phyloP scores from a whole-genome alignment of 1,140 invertebrate species.

The Lepidurus packardi region DNA sequence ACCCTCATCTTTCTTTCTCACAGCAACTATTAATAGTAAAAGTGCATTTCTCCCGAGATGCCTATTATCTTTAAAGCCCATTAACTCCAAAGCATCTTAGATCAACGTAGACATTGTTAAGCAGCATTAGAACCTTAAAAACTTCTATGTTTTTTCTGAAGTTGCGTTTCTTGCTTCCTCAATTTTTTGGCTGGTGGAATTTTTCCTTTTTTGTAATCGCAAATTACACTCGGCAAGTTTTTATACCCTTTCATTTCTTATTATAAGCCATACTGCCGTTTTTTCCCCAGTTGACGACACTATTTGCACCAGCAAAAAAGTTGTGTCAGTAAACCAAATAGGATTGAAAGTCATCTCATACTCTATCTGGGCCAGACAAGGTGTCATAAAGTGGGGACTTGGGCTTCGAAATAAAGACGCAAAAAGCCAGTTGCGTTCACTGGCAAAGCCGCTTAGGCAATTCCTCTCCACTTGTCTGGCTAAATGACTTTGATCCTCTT shows the following conservation, averaged over 20 bases:
- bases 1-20: too few relatives aligned
- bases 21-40: too few relatives aligned
- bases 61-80: conserved; percentile 3
- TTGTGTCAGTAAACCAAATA: background rate
- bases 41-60: background rate
- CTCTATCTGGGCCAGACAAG: conserved; percentile 1
- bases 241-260: too few relatives aligned
- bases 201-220: background rate
- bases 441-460: conserved; percentile 5
- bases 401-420: background rate
- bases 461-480: conserved; percentile 9
- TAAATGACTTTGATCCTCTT: conserved; percentile 6
- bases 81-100: background rate
- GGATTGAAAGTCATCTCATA: background rate
- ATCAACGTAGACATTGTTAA: background rate
- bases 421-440: background rate
- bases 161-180: background rate
- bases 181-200: background rate
- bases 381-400: conserved; percentile 5
- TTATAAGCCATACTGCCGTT: too few relatives aligned
- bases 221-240: background rate
- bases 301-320: background rate
- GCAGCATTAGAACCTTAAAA: too few relatives aligned
- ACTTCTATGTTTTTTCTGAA: background rate
- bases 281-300: too few relatives aligned